phyloP scores from a whole-genome alignment of 2,113 vertebrate species.

The Gallinago undulata region DNA sequence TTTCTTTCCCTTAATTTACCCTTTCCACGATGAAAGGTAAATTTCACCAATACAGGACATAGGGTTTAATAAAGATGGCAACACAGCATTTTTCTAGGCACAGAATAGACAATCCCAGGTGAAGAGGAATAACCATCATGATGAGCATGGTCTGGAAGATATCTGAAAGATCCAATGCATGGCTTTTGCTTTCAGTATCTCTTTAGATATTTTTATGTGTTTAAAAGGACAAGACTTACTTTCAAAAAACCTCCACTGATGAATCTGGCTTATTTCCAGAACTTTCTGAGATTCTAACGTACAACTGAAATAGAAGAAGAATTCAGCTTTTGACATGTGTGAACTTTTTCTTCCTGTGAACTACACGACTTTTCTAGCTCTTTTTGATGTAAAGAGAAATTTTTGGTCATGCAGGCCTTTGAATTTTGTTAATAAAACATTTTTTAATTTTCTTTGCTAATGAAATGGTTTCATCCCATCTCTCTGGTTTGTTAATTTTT shows the following conservation, averaged over 20 bases:
- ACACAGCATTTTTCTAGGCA: neutral
- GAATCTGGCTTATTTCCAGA: neutral
- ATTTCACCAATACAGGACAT: neutral
- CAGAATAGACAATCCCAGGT: neutral
- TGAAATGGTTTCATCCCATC: neutral
- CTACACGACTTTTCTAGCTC: neutral
- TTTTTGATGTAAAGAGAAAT: neutral
- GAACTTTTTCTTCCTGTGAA: neutral
- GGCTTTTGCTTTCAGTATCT: neutral
- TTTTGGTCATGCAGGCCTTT: neutral
- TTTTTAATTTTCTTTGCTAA: neutral
- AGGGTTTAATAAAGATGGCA: neutral
- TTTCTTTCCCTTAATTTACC: neutral
- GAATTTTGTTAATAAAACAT: neutral
- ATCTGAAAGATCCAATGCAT: fast-evolving
- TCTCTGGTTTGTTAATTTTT: neutral
- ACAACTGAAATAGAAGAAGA: neutral
- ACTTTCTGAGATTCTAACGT: neutral
- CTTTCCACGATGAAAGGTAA: neutral
- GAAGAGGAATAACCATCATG: neutral
- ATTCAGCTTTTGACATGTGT: neutral
- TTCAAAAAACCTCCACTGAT: neutral
- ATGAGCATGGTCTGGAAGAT: neutral
- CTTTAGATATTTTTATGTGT: neutral
- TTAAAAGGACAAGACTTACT: neutral